Evolutionary conservation across 2,113 vertebrate species (phyloP).

Genomic region (Psammodynastes pulverulentus): DNA sequence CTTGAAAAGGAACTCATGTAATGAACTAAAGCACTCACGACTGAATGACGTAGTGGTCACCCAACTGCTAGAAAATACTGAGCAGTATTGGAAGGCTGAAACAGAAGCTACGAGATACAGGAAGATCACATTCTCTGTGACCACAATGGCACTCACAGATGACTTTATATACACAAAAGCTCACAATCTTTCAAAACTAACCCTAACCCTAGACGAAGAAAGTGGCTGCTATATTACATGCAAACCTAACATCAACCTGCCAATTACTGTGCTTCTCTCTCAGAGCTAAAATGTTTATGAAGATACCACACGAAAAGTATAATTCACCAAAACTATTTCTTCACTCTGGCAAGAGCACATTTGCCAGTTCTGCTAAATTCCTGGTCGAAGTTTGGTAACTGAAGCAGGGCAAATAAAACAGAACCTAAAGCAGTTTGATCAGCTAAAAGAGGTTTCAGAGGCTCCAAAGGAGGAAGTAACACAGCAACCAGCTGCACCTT

Average conservation of each 20-base stretch:
- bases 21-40: not conserved
- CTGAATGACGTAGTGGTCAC: not conserved
- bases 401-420: not conserved
- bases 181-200: not conserved
- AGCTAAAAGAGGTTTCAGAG: not conserved
- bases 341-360: not conserved
- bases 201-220: not conserved
- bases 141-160: not conserved
- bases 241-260: too few relatives aligned
- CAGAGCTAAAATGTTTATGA: not conserved
- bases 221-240: too few relatives aligned
- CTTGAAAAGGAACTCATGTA: not conserved
- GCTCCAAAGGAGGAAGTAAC: not conserved
- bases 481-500: not conserved
- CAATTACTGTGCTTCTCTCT: not conserved
- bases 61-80: not conserved
- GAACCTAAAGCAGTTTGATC: not conserved
- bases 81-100: not conserved
- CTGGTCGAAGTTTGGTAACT: not conserved
- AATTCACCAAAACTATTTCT: not conserved
- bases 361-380: not conserved
- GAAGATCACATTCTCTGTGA: not conserved
- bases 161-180: not conserved
- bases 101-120: not conserved
- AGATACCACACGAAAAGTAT: not conserved